phyloP scores from a whole-genome alignment of 2,797 vertebrate species.

The Malacoctenus gilli region DNA sequence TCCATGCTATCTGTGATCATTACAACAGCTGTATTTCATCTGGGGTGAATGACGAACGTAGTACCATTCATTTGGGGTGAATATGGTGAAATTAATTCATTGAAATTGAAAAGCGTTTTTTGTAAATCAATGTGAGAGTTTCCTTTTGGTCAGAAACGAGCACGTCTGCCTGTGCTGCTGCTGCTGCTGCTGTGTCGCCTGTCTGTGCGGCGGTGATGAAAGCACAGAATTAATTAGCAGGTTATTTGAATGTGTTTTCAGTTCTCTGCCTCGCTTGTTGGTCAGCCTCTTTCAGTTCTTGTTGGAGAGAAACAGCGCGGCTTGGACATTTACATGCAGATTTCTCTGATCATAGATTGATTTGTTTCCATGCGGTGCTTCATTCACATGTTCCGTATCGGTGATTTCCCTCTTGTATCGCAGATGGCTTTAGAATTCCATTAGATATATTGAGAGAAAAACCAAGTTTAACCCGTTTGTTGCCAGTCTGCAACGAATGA shows the following conservation, averaged over 20 bases:
- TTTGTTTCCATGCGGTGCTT: neutral
- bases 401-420: neutral
- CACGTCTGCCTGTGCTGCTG: slow-evolving; percentile 18
- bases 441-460: too few relatives aligned
- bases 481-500: too few relatives aligned
- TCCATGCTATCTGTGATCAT: slow-evolving; percentile 55
- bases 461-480: too few relatives aligned
- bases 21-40: slow-evolving; percentile 75
- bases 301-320: neutral
- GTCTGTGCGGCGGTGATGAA: slow-evolving; percentile 34
- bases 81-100: slow-evolving; percentile 29
- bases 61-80: slow-evolving; percentile 57
- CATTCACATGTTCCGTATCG: neutral
- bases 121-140: slow-evolving; percentile 16
- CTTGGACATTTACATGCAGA: neutral
- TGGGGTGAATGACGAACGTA: slow-evolving; percentile 49
- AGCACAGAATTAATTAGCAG: slow-evolving; percentile 41
- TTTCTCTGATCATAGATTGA: neutral
- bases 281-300: slow-evolving; percentile 12
- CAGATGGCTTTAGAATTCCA: neutral
- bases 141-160: slow-evolving; percentile 28
- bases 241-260: slow-evolving; percentile 37
- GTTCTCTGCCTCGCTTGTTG: slow-evolving; percentile 8
- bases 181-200: too few relatives aligned
- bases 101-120: slow-evolving; percentile 3